A percentile compares a stretch with the other conserved stretches of the same genome.
Conservation (phyloP, 2,888 invertebrate species). For the Amorpha juglandis region DNA sequence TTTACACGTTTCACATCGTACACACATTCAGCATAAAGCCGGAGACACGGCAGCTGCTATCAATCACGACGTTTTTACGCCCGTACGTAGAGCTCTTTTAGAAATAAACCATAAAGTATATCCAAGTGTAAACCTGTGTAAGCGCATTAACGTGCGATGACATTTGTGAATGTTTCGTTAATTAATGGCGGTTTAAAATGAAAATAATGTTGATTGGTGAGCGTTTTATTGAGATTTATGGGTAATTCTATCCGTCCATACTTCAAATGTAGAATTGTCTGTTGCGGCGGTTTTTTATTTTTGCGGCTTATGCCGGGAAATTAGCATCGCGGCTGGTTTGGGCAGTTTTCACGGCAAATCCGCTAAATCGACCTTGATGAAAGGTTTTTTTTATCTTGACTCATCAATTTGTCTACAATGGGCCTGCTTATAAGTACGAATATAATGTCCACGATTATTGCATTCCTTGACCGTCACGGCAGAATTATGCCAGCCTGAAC, state of each 20-base stretch:
- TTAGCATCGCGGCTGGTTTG: no score
- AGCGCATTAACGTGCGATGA: constrained; percentile 15
- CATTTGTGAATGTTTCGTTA: constrained; percentile 23
- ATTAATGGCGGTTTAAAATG: constrained; percentile 3
- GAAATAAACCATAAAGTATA: constrained; percentile 42
- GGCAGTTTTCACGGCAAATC: no score
- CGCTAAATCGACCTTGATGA: no score
- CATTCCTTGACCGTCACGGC: no score
- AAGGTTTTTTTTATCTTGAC: no score
- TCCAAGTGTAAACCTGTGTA: constrained; percentile 53
- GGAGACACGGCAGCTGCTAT: constrained; percentile 61
- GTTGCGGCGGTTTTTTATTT: no score
- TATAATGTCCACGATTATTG: no score
- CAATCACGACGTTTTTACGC: constrained; percentile 71
- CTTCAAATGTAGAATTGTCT: no score
- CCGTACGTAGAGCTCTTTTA: constrained; percentile 46
- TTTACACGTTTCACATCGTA: constrained; percentile 24
- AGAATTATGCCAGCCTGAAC: no score
- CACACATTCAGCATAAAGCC: constrained; percentile 46
- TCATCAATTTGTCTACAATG: no score
- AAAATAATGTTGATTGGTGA: constrained; percentile 6
- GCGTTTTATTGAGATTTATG: constrained; percentile 1
- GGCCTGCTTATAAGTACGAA: no score
- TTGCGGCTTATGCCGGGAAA: no score
- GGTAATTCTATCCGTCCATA: not conserved